A percentile compares a stretch with the other conserved stretches of the same genome.
Conservation (phyloP, 2,888 invertebrate genomes). For the Nomada fabriciana region DNA sequence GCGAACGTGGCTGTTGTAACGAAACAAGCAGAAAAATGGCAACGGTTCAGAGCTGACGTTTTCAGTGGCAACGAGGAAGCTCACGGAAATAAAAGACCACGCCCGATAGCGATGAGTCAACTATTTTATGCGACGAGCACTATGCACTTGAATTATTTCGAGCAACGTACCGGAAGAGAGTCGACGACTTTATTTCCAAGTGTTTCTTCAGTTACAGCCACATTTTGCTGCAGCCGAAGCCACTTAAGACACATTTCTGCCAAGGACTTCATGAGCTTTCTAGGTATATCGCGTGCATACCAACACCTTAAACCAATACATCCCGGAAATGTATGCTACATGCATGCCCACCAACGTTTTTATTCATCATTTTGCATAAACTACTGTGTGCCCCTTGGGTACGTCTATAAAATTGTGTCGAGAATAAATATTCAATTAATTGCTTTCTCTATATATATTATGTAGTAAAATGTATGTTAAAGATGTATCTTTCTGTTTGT, state of each 20-base stretch:
- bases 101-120: conserved; percentile 52
- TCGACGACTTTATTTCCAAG: conserved; percentile 57
- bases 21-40: conserved; percentile 15
- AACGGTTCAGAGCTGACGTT: conserved; percentile 17
- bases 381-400: too few species aligned
- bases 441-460: too few species aligned
- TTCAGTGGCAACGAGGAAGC: not conserved
- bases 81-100: conserved; percentile 34
- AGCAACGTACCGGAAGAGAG: conserved; percentile 45
- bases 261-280: conserved; percentile 53
- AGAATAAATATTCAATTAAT: too few species aligned
- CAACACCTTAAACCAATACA: conserved; percentile 18
- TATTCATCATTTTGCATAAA: conserved; percentile 39
- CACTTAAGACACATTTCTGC: conserved; percentile 67
- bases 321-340: conserved; percentile 33
- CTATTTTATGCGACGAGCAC: conserved; percentile 36
- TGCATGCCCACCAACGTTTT: conserved; percentile 24
- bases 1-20: conserved; percentile 8
- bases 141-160: conserved; percentile 53
- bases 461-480: too few species aligned
- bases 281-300: conserved; percentile 2
- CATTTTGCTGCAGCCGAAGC: conserved; percentile 49
- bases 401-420: not conserved
- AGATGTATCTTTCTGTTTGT: too few species aligned
- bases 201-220: conserved; percentile 47